A percentile compares a stretch with the other conserved stretches of the same genome.
phyloP scores from a whole-genome alignment of 2,113 vertebrate genomes.

The Empidonax alnorum region DNA sequence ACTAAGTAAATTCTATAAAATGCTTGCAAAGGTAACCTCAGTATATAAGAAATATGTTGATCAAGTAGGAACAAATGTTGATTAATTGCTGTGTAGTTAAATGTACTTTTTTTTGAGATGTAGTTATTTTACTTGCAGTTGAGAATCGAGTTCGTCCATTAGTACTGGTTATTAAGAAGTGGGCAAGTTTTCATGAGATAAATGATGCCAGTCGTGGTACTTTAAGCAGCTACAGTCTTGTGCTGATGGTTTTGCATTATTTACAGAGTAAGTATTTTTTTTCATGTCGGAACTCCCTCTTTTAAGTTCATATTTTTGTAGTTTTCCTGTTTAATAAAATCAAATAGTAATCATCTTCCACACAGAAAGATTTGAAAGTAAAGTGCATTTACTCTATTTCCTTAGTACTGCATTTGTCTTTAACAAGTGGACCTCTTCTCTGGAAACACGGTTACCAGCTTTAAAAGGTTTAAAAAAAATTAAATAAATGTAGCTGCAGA shows the following conservation, averaged over 20 bases:
- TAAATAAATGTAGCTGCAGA: background rate
- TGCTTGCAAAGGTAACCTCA: background rate
- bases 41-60: background rate
- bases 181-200: conserved; percentile 89
- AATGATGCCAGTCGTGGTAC: conserved; percentile 98
- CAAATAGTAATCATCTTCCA: background rate
- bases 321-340: background rate
- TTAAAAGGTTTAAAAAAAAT: background rate
- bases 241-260: conserved; percentile 96
- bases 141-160: conserved; percentile 91
- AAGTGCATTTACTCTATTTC: background rate
- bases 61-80: background rate
- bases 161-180: conserved; percentile 93
- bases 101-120: background rate
- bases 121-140: conserved; percentile 80
- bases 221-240: conserved; percentile 94
- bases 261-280: conserved; percentile 92
- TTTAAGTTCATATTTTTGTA: background rate
- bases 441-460: background rate
- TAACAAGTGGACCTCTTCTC: background rate
- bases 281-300: background rate
- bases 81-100: background rate
- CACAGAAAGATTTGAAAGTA: background rate
- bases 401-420: background rate
- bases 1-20: background rate